Percentiles rank a stretch among this genome's conserved stretches.
These are phyloP conservation scores for Lissocephala sabroskyi DNA, from an alignment of 2,888 invertebrate genomes.

Conservation along the genomic window DNA sequence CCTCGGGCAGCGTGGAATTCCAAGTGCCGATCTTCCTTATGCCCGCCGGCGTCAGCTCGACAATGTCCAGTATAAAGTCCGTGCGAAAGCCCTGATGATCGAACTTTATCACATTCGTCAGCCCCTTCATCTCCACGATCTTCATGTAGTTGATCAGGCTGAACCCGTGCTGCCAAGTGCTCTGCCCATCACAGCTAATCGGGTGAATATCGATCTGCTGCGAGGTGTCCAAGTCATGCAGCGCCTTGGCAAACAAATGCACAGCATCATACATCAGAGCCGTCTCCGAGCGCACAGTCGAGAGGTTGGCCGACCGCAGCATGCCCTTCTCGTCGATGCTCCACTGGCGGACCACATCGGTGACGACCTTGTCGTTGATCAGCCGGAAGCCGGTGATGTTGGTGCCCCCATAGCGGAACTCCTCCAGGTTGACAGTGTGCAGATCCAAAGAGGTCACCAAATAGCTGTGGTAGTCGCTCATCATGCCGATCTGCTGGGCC, in stretches of 20 bases:
- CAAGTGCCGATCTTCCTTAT: conserved; percentile 89
- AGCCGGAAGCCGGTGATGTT: conserved; percentile 95
- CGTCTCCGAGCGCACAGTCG: conserved; percentile 81
- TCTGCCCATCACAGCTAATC: conserved; percentile 88
- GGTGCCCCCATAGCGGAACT: conserved; percentile 95
- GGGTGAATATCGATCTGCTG: conserved; percentile 92
- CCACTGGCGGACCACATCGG: conserved; percentile 86
- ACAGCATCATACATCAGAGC: conserved; percentile 98
- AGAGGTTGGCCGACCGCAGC: conserved; percentile 73
- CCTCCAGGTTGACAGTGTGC: conserved; percentile 92
- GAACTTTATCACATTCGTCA: conserved; percentile 94
- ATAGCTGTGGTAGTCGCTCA: conserved; percentile 96
- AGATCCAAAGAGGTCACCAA: conserved; percentile 93
- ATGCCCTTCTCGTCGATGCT: conserved; percentile 82
- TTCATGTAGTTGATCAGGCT: conserved; percentile 97
- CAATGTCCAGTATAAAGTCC: conserved; percentile 91
- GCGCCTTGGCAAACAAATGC: conserved; percentile 91
- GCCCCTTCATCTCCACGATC: conserved; percentile 94
- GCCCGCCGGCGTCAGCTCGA: conserved; percentile 89
- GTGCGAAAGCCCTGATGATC: conserved; percentile 95
- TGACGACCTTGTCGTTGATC: conserved; percentile 88
- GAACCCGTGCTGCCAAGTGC: conserved; percentile 95
- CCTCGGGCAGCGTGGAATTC: conserved; percentile 84
- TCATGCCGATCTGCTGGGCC: conserved; percentile 97
- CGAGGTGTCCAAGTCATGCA: conserved; percentile 91